Conservation (phyloP, 1,140 invertebrate species). For the Drosophila guanche region DNA sequence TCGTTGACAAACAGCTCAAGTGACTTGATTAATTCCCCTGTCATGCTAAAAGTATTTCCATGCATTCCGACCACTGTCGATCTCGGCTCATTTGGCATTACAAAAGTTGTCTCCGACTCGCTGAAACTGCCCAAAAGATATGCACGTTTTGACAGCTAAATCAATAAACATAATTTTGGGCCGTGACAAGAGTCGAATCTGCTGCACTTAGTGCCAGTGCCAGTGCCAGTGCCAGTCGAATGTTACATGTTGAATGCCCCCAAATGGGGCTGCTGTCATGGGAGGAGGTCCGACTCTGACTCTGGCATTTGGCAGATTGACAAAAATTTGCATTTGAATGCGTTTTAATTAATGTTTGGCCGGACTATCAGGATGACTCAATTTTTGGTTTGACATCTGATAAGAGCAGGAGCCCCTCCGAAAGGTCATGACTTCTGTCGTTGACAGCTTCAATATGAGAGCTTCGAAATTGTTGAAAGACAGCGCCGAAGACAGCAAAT, state of each 20-base stretch:
- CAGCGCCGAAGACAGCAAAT: conserved; percentile 48
- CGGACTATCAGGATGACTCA: conserved; percentile 47
- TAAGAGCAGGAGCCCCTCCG: conserved; percentile 6
- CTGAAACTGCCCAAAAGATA: conserved; percentile 27
- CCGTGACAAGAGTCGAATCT: conserved; percentile 46
- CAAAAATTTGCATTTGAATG: conserved; percentile 58
- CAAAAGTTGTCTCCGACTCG: conserved; percentile 26
- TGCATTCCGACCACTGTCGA: conserved; percentile 22
- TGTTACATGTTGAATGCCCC: conserved; percentile 1
- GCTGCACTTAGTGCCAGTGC: conserved; percentile 43
- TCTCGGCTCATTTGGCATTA: conserved; percentile 26
- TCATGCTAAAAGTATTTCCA: background rate
- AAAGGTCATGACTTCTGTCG: conserved; percentile 10
- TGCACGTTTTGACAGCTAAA: conserved; percentile 72
- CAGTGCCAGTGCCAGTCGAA: conserved; percentile 8
- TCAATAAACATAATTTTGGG: conserved; percentile 69
- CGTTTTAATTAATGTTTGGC: conserved; percentile 54
- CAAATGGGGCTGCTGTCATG: conserved; percentile 17
- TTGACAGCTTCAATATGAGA: too few relatives aligned
- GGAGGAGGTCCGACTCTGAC: conserved; percentile 11
- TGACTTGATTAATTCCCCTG: conserved; percentile 18
- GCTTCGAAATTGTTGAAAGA: conserved; percentile 38
- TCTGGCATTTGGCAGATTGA: conserved; percentile 34
- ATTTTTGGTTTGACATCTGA: conserved; percentile 36
- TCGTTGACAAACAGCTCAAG: conserved; percentile 6